Conservation (phyloP, 2,113 vertebrate genomes). For the Lagopus muta region DNA sequence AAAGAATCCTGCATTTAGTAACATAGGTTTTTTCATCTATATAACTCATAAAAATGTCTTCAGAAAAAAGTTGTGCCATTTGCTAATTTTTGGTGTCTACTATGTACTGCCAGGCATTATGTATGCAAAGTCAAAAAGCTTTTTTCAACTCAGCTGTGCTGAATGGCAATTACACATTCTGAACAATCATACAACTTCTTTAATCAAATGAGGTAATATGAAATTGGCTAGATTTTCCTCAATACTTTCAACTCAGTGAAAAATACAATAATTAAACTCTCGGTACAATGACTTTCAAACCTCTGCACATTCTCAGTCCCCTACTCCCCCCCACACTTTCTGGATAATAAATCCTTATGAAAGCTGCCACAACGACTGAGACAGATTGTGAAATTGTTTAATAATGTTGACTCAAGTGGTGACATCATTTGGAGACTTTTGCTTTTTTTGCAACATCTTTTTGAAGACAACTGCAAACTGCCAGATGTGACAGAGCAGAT, state of each 20-base stretch:
- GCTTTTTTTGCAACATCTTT: constrained; percentile 24
- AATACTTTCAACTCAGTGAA: constrained; percentile 72
- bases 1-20: background rate
- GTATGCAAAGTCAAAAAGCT: background rate
- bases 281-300: constrained; percentile 72
- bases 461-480: constrained; percentile 1
- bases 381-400: constrained; percentile 72
- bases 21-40: background rate
- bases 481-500: background rate
- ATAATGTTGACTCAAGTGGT: constrained; percentile 72
- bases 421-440: constrained; percentile 63
- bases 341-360: constrained; percentile 76
- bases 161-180: constrained; percentile 60
- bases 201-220: constrained; percentile 66
- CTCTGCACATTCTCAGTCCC: constrained; percentile 14
- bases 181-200: constrained; percentile 66
- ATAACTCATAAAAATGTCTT: background rate
- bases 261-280: constrained; percentile 75
- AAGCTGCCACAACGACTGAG: constrained; percentile 61
- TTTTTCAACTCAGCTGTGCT: constrained; percentile 19
- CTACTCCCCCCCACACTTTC: background rate
- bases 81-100: background rate
- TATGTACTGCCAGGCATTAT: background rate
- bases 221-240: constrained; percentile 56
- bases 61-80: background rate